Evolutionary conservation across 2,797 vertebrate genomes (phyloP).

Genomic region (Eptatretus atami): DNA sequence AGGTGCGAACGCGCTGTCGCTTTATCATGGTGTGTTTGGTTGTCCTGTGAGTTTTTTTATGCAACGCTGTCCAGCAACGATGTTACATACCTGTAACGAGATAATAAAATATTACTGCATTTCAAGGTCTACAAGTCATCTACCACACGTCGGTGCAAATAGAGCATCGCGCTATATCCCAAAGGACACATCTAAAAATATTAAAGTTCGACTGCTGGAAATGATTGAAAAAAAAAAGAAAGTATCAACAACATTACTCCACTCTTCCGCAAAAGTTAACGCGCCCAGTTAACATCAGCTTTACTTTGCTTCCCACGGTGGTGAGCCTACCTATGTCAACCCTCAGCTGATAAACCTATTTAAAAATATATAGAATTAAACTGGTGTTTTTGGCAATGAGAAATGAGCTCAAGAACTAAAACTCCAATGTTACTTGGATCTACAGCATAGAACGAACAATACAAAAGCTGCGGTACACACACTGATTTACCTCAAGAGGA

Average conservation of each 20-base stretch:
- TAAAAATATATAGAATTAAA: too few relatives aligned
- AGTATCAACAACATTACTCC: not conserved
- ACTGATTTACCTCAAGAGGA: conserved; percentile 62
- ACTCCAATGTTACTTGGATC: too few relatives aligned
- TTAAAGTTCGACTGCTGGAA: not conserved
- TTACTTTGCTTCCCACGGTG: too few relatives aligned
- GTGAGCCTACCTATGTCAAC: too few relatives aligned
- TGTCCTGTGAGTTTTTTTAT: conserved; percentile 2
- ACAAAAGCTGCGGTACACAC: conserved; percentile 8
- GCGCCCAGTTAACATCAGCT: too few relatives aligned
- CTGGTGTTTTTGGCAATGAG: too few relatives aligned
- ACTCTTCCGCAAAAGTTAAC: too few relatives aligned
- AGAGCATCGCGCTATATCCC: too few relatives aligned
- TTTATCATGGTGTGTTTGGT: conserved; percentile 5
- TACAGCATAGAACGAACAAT: too few relatives aligned
- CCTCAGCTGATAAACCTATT: too few relatives aligned
- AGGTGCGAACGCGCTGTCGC: conserved; percentile 1
- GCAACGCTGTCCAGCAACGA: not conserved
- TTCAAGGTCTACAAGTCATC: not conserved
- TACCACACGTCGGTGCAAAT: too few relatives aligned
- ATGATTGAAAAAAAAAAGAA: not conserved
- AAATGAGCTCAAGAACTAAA: too few relatives aligned
- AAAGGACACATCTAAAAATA: not conserved
- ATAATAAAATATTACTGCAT: conserved; percentile 6
- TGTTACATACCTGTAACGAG: conserved; percentile 6